A percentile compares a stretch with the other conserved stretches of the same genome.
phyloP scores from a whole-genome alignment of 2,113 vertebrate species.

The Tachysurus vachellii region DNA sequence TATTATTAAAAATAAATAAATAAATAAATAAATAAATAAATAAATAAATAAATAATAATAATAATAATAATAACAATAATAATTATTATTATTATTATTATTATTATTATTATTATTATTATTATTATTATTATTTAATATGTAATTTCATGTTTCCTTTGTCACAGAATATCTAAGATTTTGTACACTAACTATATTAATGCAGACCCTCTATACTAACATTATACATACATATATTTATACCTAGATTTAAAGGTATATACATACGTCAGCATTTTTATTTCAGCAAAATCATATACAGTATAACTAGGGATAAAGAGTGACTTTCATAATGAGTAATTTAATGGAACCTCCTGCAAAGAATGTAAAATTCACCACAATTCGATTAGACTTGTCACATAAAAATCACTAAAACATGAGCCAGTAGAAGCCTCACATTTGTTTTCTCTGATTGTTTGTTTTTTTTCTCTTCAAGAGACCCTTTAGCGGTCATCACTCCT shows the following conservation, averaged over 20 bases:
- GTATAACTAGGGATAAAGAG: not conserved
- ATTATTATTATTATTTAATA: not conserved
- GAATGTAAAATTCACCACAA: not conserved
- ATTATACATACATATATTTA: not conserved
- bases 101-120: too few relatives aligned
- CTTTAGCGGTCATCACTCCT: slow-evolving; percentile 12
- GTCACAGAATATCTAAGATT: not conserved
- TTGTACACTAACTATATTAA: not conserved
- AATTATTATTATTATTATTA: too few relatives aligned
- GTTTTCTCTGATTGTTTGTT: not conserved
- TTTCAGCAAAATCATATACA: not conserved
- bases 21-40: too few relatives aligned
- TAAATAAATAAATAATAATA: too few relatives aligned
- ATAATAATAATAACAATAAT: too few relatives aligned
- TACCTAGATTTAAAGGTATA: not conserved
- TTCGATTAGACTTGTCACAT: not conserved
- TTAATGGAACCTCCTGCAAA: not conserved
- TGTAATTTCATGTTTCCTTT: not conserved
- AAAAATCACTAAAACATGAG: not conserved
- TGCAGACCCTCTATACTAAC: not conserved
- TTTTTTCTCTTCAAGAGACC: not conserved
- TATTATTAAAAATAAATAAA: too few relatives aligned
- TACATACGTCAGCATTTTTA: not conserved
- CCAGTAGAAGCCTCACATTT: not conserved
- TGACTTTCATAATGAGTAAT: not conserved